Conservation (phyloP, 2,113 vertebrate species). For the Epinephelus lanceolatus region DNA sequence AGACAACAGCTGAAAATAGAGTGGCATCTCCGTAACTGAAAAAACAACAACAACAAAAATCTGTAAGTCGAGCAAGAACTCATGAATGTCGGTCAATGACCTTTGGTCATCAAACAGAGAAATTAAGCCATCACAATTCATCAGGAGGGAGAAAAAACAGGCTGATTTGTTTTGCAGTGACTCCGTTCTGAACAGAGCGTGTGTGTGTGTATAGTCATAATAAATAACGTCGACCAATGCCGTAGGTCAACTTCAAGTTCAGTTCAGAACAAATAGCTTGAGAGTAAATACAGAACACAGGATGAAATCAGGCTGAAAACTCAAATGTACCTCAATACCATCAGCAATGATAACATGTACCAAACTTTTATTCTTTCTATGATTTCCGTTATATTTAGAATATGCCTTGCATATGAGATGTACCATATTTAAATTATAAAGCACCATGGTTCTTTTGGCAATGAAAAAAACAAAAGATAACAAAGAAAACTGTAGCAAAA, state of each 20-base stretch:
- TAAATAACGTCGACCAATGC: constrained; percentile 98
- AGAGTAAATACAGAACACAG: constrained; percentile 85
- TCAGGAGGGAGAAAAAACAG: constrained; percentile 87
- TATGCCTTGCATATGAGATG: constrained; percentile 98
- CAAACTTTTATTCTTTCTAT: constrained; percentile 85
- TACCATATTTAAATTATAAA: constrained; percentile 96
- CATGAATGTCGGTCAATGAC: constrained; percentile 91
- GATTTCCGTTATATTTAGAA: constrained; percentile 75
- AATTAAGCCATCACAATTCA: constrained; percentile 75
- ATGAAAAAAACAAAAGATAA: constrained; percentile 83
- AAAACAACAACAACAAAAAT: constrained; percentile 70
- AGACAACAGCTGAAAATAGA: constrained; percentile 92
- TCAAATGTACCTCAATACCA: constrained; percentile 92
- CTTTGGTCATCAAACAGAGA: constrained; percentile 91
- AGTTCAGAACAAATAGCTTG: constrained; percentile 97
- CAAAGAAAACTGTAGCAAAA: constrained; percentile 79
- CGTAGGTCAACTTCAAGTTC: constrained; percentile 94
- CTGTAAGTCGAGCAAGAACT: constrained; percentile 82
- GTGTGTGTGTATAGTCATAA: constrained; percentile 87
- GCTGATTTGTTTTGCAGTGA: constrained; percentile 87
- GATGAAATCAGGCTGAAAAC: constrained; percentile 93
- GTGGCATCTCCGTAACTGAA: constrained; percentile 92
- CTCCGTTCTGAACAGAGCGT: constrained; percentile 94
- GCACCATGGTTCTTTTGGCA: constrained; percentile 96
- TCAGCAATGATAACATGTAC: constrained; percentile 90